Conservation (phyloP, 2,888 invertebrate genomes). For the Erebia ligea region DNA sequence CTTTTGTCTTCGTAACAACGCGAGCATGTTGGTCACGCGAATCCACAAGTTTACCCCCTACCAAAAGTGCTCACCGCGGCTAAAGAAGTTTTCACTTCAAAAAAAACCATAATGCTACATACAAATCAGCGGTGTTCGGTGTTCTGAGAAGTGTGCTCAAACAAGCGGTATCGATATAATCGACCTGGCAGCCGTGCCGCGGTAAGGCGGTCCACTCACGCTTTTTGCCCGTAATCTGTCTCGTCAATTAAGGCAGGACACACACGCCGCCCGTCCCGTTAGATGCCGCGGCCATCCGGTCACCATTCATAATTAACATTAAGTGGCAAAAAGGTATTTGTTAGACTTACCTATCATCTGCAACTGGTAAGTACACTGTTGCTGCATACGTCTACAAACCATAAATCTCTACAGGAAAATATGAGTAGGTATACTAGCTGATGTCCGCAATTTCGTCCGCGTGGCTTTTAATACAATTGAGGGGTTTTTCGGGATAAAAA, state of each 20-base stretch:
- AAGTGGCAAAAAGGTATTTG: slow-evolving; percentile 22
- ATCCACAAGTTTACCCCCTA: too few species aligned
- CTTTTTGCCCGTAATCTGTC: slow-evolving; percentile 18
- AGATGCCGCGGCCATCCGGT: slow-evolving; percentile 32
- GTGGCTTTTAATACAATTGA: too few species aligned
- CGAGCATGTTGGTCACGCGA: too few species aligned
- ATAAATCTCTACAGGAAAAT: neutral
- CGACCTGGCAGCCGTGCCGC: neutral
- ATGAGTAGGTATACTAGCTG: too few species aligned
- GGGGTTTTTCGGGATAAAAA: too few species aligned
- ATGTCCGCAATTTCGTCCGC: too few species aligned
- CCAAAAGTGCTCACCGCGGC: too few species aligned
- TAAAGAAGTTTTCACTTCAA: too few species aligned
- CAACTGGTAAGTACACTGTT: slow-evolving; percentile 21
- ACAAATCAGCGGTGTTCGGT: neutral
- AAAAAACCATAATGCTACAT: too few species aligned
- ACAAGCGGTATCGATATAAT: neutral
- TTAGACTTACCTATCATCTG: slow-evolving; percentile 1
- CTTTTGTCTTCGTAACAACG: too few species aligned
- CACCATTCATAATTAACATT: slow-evolving; percentile 32
- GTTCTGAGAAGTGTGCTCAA: neutral
- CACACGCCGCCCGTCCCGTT: slow-evolving; percentile 35
- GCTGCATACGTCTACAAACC: slow-evolving; percentile 2
- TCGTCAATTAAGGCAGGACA: slow-evolving; percentile 30
- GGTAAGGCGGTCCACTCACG: neutral